A percentile compares a stretch with the other conserved stretches of the same genome.
Evolutionary conservation across 2,797 vertebrate genomes (phyloP).

Genomic region (Rhinophrynus dorsalis): DNA sequence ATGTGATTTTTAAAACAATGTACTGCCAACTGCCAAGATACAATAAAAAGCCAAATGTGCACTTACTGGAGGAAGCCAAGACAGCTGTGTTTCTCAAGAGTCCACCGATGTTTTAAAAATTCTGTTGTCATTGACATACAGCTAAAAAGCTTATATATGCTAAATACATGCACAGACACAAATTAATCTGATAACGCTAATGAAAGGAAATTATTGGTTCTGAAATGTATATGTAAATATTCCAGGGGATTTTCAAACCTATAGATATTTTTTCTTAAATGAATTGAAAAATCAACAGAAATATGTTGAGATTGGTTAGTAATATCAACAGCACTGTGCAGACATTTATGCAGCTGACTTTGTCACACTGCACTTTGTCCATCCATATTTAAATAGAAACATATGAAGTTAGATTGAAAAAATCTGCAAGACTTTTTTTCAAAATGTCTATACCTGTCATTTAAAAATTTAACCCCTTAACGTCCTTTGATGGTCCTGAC

Average conservation of each 20-base stretch:
- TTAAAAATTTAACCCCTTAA: no score
- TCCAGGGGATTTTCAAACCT: not conserved
- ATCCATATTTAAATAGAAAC: no score
- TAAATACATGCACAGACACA: conserved; percentile 36
- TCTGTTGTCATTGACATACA: not conserved
- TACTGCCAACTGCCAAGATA: not conserved
- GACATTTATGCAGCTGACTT: not conserved
- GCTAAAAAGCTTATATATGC: conserved; percentile 23
- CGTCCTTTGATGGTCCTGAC: no score
- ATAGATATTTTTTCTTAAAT: not conserved
- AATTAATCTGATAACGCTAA: conserved; percentile 24
- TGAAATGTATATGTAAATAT: conserved; percentile 26
- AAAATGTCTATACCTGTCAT: no score
- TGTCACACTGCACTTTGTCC: not conserved
- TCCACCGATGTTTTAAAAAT: conserved; percentile 25
- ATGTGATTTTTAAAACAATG: no score
- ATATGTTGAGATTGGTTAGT: not conserved
- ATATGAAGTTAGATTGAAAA: no score
- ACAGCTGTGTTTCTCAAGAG: conserved; percentile 31
- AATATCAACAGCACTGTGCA: not conserved
- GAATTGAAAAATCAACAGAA: conserved; percentile 23
- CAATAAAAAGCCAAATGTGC: conserved; percentile 5
- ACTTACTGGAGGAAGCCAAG: conserved; percentile 6
- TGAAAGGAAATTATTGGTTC: conserved; percentile 20
- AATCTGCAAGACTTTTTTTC: no score